A percentile compares a stretch with the other conserved stretches of the same genome.
Conservation (phyloP, 2,797 vertebrate species). For the Poecile montanus region DNA sequence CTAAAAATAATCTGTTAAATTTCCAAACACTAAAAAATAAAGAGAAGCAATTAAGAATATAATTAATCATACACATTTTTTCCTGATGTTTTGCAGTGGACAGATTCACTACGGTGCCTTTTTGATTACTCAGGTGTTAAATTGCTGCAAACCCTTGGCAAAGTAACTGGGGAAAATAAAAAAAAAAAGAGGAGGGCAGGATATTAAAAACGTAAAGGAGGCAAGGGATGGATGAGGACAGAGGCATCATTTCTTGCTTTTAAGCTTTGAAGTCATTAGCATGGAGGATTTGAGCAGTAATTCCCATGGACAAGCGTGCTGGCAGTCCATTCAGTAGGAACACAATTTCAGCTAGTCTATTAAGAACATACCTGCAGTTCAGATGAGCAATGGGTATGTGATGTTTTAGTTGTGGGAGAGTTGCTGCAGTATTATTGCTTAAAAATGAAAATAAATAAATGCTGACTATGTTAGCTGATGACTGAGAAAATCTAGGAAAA, state of each 20-base stretch:
- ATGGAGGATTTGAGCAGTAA: slow-evolving; percentile 65
- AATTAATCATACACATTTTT: neutral
- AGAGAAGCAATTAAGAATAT: slow-evolving; percentile 6
- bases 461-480: slow-evolving; percentile 60
- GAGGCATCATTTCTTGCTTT: slow-evolving; percentile 50
- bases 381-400: slow-evolving; percentile 75
- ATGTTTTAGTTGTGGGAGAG: slow-evolving; percentile 67
- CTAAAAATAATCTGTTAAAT: slow-evolving; percentile 16
- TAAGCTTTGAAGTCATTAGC: slow-evolving; percentile 42
- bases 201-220: slow-evolving; percentile 58
- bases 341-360: slow-evolving; percentile 22
- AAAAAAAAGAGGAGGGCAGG: slow-evolving; percentile 17
- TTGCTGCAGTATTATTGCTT: slow-evolving; percentile 63
- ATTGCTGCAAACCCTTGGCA: slow-evolving; percentile 25
- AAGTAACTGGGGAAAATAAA: slow-evolving; percentile 61
- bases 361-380: slow-evolving; percentile 68
- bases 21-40: slow-evolving; percentile 28
- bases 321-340: slow-evolving; percentile 79
- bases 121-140: slow-evolving; percentile 13
- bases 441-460: slow-evolving; percentile 71
- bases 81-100: neutral
- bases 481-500: slow-evolving; percentile 66
- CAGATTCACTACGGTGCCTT: slow-evolving; percentile 29
- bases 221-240: slow-evolving; percentile 55
- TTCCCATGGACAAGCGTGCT: slow-evolving; percentile 84